phyloP scores from a whole-genome alignment of 2,113 vertebrate genomes.

The Aix galericulata region DNA sequence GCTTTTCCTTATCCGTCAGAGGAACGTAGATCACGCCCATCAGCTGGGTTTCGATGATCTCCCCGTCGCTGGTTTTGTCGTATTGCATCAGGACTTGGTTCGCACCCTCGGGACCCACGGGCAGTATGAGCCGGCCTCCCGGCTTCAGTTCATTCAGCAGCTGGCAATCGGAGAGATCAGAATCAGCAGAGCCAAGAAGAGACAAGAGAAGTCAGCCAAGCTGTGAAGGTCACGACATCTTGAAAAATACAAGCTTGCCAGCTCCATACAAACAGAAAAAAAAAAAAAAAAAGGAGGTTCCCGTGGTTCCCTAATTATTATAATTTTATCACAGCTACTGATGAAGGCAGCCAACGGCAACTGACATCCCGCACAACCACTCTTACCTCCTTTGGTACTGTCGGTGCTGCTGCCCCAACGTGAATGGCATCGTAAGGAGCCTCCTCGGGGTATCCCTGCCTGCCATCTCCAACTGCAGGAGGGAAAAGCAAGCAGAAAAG shows the following conservation, averaged over 20 bases:
- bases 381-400: conserved; percentile 84
- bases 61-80: conserved; percentile 85
- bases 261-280: neutral
- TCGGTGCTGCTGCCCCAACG: conserved; percentile 87
- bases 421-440: conserved; percentile 92
- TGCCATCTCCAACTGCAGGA: conserved; percentile 85
- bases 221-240: accelerated
- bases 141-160: conserved; percentile 89
- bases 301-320: neutral
- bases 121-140: conserved; percentile 86
- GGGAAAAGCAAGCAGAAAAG: neutral
- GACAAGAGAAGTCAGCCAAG: accelerated
- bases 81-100: conserved; percentile 90
- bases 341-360: neutral
- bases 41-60: conserved; percentile 82
- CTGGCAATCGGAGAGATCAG: conserved; percentile 60
- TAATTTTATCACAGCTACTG: neutral
- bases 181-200: neutral
- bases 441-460: conserved; percentile 83
- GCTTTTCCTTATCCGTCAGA: conserved; percentile 86
- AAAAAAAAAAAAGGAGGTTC: neutral
- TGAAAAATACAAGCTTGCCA: neutral
- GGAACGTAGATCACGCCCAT: conserved; percentile 93
- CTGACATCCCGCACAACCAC: accelerated
- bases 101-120: conserved; percentile 85